A percentile compares a stretch with the other conserved stretches of the same genome.
These are phyloP conservation scores for Spilarctia lutea DNA, from an alignment of 2,888 invertebrate species.

Conservation along the genomic window DNA sequence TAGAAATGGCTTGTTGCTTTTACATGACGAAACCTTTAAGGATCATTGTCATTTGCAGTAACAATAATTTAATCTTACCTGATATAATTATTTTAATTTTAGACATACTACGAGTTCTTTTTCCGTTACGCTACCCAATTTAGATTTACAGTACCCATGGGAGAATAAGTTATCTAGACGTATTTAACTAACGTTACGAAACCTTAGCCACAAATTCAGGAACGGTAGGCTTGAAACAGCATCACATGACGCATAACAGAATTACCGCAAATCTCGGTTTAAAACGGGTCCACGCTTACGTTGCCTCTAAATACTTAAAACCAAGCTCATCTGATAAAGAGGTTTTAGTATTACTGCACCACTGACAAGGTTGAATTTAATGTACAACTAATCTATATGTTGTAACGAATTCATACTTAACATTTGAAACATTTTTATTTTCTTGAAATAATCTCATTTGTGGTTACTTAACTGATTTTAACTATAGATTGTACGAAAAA, in stretches of 20 bases:
- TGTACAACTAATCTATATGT: not conserved
- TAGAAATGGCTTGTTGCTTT: not conserved
- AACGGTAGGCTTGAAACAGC: not conserved
- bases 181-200: not conserved
- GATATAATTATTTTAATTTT: not conserved
- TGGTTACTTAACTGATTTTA: not conserved
- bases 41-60: not conserved
- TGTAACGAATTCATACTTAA: no score
- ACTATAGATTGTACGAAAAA: not conserved
- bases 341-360: not conserved
- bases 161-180: not conserved
- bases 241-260: conserved; percentile 33
- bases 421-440: not conserved
- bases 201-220: not conserved
- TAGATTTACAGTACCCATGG: not conserved
- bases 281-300: not conserved
- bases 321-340: not conserved
- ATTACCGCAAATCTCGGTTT: not conserved
- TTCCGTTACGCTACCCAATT: not conserved
- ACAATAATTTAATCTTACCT: not conserved
- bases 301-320: not conserved
- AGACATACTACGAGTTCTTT: not conserved
- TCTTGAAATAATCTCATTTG: no score
- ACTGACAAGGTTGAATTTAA: not conserved
- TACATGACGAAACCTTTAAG: no score